These are phyloP conservation scores for Psilanteris sp. DNA, from an alignment of 1,140 invertebrate species.

Conservation along the genomic window DNA sequence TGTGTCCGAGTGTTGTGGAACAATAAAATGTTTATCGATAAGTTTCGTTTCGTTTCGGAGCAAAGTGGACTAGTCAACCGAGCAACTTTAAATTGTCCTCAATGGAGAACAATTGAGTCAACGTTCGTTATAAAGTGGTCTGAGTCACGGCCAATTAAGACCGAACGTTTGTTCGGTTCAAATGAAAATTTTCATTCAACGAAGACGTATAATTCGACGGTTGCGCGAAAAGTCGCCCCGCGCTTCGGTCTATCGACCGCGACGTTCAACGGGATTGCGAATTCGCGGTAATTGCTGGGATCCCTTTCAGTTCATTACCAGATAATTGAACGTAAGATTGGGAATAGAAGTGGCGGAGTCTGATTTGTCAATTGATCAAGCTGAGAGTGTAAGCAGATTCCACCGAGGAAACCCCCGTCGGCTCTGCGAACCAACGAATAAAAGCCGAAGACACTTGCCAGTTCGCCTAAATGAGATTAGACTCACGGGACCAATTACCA, in stretches of 20 bases:
- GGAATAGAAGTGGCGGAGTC: slow-evolving; percentile 29
- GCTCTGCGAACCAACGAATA: slow-evolving; percentile 39
- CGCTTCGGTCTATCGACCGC: too few relatives aligned
- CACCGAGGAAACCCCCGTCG: slow-evolving; percentile 39
- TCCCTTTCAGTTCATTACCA: slow-evolving; percentile 9
- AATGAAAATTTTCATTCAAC: slow-evolving; percentile 43
- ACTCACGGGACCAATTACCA: slow-evolving; percentile 61
- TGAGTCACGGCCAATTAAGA: slow-evolving; percentile 67
- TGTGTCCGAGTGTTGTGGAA: slow-evolving; percentile 1
- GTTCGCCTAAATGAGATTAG: slow-evolving; percentile 65
- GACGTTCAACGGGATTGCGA: neutral
- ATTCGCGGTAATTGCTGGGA: too few relatives aligned
- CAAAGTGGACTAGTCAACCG: slow-evolving; percentile 24
- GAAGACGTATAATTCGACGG: slow-evolving; percentile 21
- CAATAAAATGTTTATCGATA: slow-evolving; percentile 46
- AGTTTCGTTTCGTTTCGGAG: slow-evolving; percentile 35
- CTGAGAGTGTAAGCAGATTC: slow-evolving; percentile 14
- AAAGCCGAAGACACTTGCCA: slow-evolving; percentile 63
- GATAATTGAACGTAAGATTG: slow-evolving; percentile 42
- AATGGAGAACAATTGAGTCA: slow-evolving; percentile 66
- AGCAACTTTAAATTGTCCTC: slow-evolving; percentile 58
- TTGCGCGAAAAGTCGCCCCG: slow-evolving; percentile 5
- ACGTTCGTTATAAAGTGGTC: slow-evolving; percentile 56
- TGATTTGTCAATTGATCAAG: slow-evolving; percentile 62
- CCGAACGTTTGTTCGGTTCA: slow-evolving; percentile 51